These are phyloP conservation scores for Istiophorus platypterus DNA, from an alignment of 2,113 vertebrate genomes.

Conservation along the genomic window DNA sequence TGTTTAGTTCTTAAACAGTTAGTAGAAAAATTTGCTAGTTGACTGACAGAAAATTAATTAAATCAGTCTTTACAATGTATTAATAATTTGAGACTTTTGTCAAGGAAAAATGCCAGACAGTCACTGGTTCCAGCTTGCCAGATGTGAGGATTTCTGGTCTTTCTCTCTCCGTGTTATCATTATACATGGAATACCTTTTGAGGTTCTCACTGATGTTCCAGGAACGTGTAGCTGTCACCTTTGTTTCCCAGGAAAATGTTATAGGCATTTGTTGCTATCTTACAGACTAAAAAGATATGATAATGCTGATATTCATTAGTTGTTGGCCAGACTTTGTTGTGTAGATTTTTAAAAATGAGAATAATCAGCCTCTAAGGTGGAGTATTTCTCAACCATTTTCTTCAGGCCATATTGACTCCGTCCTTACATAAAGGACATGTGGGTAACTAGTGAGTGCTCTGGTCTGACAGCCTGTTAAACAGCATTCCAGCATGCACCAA, in stretches of 20 bases:
- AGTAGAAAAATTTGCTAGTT: neutral
- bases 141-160: neutral
- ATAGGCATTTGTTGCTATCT: neutral
- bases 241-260: neutral
- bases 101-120: neutral
- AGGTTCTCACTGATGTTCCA: neutral
- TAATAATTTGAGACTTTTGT: neutral
- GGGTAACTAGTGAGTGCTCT: constrained; percentile 40
- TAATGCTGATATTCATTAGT: neutral
- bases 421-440: constrained; percentile 28
- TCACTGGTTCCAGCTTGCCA: too few species aligned
- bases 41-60: neutral
- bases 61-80: neutral
- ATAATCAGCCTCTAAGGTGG: neutral
- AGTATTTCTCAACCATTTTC: constrained; percentile 27
- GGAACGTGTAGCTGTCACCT: neutral
- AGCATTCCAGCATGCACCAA: constrained; percentile 67
- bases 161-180: neutral
- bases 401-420: constrained; percentile 11
- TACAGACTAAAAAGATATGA: neutral
- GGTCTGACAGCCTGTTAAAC: constrained; percentile 71
- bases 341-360: neutral
- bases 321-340: neutral
- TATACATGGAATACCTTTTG: neutral
- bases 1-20: neutral